These are phyloP conservation scores for Lophotis ruficrista DNA, from an alignment of 2,113 vertebrate genomes.

Conservation along the genomic window DNA sequence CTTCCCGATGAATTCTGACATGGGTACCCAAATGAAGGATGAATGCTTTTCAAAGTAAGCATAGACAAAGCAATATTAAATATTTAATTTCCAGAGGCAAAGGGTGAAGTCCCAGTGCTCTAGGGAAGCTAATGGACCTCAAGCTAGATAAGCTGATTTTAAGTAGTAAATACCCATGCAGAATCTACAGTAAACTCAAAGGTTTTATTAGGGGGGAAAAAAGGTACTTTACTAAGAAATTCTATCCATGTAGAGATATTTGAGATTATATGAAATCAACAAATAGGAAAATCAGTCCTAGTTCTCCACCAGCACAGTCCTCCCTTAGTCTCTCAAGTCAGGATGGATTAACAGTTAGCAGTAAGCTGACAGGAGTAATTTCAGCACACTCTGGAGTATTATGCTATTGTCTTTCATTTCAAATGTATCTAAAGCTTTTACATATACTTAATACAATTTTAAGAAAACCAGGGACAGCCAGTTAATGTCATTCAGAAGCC, in stretches of 20 bases:
- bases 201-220: not conserved
- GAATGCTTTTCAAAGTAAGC: conserved; percentile 59
- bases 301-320: not conserved
- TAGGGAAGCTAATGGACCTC: conserved; percentile 37
- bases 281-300: not conserved
- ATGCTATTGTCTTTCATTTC: not conserved
- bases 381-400: not conserved
- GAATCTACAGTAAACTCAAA: conserved; percentile 18
- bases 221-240: not conserved
- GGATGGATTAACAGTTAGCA: not conserved
- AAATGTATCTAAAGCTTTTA: not conserved
- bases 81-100: conserved; percentile 73
- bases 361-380: not conserved
- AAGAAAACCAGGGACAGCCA: not conserved
- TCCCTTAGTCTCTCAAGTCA: not conserved
- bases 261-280: not conserved
- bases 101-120: conserved; percentile 49
- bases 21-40: conserved; percentile 55
- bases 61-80: conserved; percentile 72
- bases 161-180: conserved; percentile 5
- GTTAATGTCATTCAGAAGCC: not conserved
- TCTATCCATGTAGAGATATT: not conserved
- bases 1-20: conserved; percentile 63
- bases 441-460: not conserved
- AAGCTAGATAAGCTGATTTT: not conserved